A percentile compares a stretch with the other conserved stretches of the same genome.
Evolutionary conservation across 2,797 vertebrate genomes (phyloP).

Genomic region (Heliangelus exortis): DNA sequence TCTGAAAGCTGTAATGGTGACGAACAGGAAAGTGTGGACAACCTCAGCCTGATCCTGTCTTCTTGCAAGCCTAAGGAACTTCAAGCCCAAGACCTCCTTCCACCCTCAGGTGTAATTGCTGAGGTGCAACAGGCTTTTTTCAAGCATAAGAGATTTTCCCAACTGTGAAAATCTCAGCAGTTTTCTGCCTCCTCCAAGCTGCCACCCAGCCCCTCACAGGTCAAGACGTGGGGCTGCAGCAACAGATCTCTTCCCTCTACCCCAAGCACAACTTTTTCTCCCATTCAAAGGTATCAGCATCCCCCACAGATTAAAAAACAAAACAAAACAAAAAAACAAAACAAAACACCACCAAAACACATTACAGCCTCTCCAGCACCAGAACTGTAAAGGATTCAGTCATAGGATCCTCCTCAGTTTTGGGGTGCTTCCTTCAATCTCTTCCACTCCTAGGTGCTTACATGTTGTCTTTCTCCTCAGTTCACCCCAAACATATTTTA

Average conservation of each 20-base stretch:
- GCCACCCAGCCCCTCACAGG: background rate
- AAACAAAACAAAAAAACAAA: no score
- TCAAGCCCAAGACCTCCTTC: background rate
- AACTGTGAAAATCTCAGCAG: background rate
- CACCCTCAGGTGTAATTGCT: background rate
- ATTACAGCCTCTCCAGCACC: background rate
- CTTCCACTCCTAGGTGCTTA: background rate
- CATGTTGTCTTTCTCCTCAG: accelerated
- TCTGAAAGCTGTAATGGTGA: background rate
- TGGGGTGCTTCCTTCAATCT: background rate
- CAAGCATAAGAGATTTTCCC: background rate
- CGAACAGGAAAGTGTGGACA: background rate
- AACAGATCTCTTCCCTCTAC: background rate
- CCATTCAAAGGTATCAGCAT: background rate
- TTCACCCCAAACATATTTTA: background rate
- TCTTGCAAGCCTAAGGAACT: background rate
- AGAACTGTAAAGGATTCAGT: background rate
- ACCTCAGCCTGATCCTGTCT: background rate
- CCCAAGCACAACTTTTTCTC: background rate
- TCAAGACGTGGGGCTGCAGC: background rate
- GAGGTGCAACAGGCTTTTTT: background rate
- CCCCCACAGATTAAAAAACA: background rate
- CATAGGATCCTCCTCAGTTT: background rate
- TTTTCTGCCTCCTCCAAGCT: background rate
- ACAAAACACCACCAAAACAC: background rate